Evolutionary conservation across 1,140 invertebrate genomes (phyloP).

Genomic region (Cotesia glomerata): DNA sequence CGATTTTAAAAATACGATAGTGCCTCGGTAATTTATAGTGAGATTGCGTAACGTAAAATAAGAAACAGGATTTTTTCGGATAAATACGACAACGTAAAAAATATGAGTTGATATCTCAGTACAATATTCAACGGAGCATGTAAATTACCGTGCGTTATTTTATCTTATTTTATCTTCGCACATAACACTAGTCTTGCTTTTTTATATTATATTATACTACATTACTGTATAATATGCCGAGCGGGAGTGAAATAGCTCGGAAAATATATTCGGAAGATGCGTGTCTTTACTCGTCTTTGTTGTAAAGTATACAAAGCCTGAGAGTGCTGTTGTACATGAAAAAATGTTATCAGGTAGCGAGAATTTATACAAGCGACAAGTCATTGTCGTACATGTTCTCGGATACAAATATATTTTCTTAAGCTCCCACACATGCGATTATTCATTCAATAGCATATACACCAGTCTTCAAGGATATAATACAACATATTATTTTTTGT

Average conservation of each 20-base stretch:
- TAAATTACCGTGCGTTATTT: not conserved
- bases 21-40: not conserved
- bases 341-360: constrained; percentile 14
- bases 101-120: not conserved
- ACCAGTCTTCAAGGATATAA: too few relatives aligned
- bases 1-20: not conserved
- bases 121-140: not conserved
- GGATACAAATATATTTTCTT: not conserved
- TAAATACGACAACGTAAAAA: not conserved
- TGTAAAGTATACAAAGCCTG: not conserved
- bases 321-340: not conserved
- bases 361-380: not conserved
- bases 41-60: not conserved
- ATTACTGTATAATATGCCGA: too few relatives aligned
- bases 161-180: not conserved
- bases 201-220: too few relatives aligned
- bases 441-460: not conserved
- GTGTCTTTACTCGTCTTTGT: not conserved
- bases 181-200: not conserved
- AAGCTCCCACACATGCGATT: constrained; percentile 1
- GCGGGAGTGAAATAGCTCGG: not conserved
- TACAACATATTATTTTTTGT: too few relatives aligned
- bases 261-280: constrained; percentile 1
- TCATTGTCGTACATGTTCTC: constrained; percentile 1
- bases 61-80: not conserved